phyloP scores from a whole-genome alignment of 2,113 vertebrate genomes.

The Pantherophis guttatus region DNA sequence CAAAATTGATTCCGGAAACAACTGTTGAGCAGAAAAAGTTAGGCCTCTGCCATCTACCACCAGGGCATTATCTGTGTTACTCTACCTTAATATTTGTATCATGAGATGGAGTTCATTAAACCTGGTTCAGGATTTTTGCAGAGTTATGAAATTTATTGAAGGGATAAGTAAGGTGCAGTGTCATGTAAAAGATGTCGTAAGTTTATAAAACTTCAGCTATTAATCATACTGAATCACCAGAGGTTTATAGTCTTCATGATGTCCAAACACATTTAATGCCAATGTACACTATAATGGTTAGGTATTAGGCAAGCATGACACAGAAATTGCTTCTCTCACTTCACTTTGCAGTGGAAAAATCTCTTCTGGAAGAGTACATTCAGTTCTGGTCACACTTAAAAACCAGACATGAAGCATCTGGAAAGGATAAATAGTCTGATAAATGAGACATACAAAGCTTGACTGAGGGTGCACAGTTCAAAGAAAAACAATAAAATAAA shows the following conservation, averaged over 20 bases:
- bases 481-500: background rate
- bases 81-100: background rate
- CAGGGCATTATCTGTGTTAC: background rate
- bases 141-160: background rate
- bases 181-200: background rate
- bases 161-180: background rate
- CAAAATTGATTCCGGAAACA: background rate
- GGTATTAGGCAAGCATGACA: background rate
- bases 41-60: background rate
- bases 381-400: background rate
- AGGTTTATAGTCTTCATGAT: background rate
- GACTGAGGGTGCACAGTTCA: background rate
- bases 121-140: background rate
- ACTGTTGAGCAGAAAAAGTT: no score
- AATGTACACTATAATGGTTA: background rate
- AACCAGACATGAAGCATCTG: background rate
- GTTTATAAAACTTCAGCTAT: background rate
- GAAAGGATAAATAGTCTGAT: background rate
- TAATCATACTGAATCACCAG: background rate
- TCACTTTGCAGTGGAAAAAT: background rate
- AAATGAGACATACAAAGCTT: background rate
- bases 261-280: background rate
- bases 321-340: background rate
- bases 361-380: background rate
- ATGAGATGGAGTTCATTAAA: background rate